A percentile compares a stretch with the other conserved stretches of the same genome.
These are phyloP conservation scores for Zygogramma bicolorata DNA, from an alignment of 2,888 invertebrate species.

Conservation along the genomic window DNA sequence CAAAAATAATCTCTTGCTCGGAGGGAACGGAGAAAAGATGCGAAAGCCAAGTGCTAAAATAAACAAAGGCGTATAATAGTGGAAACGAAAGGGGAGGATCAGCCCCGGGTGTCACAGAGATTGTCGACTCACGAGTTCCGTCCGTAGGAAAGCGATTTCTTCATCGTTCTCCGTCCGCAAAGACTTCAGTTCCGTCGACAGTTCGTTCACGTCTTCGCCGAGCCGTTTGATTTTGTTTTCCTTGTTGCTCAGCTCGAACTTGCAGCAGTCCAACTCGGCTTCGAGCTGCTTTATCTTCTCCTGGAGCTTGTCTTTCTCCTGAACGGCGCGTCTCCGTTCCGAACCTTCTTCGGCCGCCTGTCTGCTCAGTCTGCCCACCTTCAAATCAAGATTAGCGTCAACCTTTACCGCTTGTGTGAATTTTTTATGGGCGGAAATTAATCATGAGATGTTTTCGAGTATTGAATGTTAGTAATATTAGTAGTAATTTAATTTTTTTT, in stretches of 20 bases:
- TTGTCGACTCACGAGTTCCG: constrained; percentile 71
- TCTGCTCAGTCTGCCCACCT: constrained; percentile 83
- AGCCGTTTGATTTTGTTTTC: constrained; percentile 80
- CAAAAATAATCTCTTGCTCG: constrained; percentile 27
- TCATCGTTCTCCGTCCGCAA: constrained; percentile 69
- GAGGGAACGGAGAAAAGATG: constrained; percentile 21
- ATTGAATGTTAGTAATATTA: no score
- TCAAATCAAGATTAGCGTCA: no score
- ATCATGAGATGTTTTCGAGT: no score
- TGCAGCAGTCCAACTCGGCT: constrained; percentile 76
- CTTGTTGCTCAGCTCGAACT: constrained; percentile 75
- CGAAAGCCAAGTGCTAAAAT: constrained; percentile 38
- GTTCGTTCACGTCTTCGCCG: constrained; percentile 79
- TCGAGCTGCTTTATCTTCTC: constrained; percentile 75
- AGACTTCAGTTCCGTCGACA: constrained; percentile 75
- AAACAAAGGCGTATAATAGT: constrained; percentile 33
- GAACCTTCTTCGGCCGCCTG: constrained; percentile 88
- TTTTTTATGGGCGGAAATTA: no score
- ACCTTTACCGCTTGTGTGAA: no score
- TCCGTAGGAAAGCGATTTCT: constrained; percentile 69
- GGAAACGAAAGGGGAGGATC: constrained; percentile 26
- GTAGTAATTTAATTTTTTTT: no score
- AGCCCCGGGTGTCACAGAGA: constrained; percentile 36
- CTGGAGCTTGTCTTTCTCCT: constrained; percentile 75
- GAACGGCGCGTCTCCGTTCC: constrained; percentile 81